These are phyloP conservation scores for Pipa parva DNA, from an alignment of 2,113 vertebrate species.

Conservation along the genomic window DNA sequence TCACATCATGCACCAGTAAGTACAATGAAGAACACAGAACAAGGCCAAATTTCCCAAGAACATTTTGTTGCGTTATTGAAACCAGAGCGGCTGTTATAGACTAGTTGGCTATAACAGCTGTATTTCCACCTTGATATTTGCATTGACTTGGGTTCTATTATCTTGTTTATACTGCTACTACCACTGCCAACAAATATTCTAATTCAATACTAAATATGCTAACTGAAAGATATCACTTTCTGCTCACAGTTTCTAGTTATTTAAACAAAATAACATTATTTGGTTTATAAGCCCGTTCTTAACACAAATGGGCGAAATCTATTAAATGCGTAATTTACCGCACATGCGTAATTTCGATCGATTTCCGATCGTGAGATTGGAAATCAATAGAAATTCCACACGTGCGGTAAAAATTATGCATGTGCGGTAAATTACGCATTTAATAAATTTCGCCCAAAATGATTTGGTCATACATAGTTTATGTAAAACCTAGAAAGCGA, in stretches of 20 bases:
- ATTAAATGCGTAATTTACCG: too few species aligned
- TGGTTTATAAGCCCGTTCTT: background rate
- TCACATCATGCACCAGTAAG: background rate
- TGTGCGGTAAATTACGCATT: too few species aligned
- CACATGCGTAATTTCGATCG: too few species aligned
- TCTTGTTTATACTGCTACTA: background rate
- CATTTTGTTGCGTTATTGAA: background rate
- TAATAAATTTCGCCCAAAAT: too few species aligned
- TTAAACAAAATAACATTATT: too few species aligned
- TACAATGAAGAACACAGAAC: background rate
- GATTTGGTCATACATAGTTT: too few species aligned
- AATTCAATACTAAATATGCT: background rate
- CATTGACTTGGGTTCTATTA: background rate
- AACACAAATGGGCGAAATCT: too few species aligned
- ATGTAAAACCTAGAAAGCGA: too few species aligned
- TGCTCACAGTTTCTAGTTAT: background rate
- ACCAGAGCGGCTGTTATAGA: background rate
- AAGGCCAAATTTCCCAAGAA: background rate
- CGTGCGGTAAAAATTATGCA: too few species aligned
- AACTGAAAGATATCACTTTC: background rate
- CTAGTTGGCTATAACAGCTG: background rate
- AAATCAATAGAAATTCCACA: background rate
- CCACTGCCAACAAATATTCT: background rate
- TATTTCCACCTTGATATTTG: background rate
- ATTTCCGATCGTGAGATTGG: background rate